Evolutionary conservation across 1,140 invertebrate species (phyloP).

Genomic region (Bathynomus jamesi): DNA sequence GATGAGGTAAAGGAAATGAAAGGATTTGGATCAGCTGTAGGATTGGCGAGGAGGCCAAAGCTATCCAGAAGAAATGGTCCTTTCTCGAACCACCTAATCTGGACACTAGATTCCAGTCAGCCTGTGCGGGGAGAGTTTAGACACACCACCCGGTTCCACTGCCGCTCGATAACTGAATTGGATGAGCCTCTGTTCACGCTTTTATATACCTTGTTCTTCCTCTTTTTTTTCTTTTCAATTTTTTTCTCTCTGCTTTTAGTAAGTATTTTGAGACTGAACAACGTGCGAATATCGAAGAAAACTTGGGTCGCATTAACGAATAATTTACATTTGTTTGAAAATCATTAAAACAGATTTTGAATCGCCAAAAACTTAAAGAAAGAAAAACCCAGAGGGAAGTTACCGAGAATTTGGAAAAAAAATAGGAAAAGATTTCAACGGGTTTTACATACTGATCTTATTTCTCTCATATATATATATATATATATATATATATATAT

Average conservation of each 20-base stretch:
- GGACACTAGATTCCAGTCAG: background rate
- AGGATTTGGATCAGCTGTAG: background rate
- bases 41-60: background rate
- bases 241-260: background rate
- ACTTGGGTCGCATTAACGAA: too few species aligned
- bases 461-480: background rate
- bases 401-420: too few species aligned
- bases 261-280: too few species aligned
- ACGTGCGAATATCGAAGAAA: too few species aligned
- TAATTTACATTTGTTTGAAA: too few species aligned
- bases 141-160: background rate
- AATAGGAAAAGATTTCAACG: too few species aligned
- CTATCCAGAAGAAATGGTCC: background rate
- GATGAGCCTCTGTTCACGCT: too few species aligned
- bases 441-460: too few species aligned
- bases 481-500: slow-evolving; percentile 3
- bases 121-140: background rate
- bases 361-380: too few species aligned
- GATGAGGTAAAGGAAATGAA: too few species aligned
- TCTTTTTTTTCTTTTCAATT: background rate
- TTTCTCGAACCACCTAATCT: background rate
- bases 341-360: too few species aligned
- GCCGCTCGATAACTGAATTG: background rate
- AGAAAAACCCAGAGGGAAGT: too few species aligned
- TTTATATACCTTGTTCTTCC: background rate